Base-by-base conservation (phyloP, 2,797 vertebrate species). In the Chaetodon trifasciatus region DNA sequence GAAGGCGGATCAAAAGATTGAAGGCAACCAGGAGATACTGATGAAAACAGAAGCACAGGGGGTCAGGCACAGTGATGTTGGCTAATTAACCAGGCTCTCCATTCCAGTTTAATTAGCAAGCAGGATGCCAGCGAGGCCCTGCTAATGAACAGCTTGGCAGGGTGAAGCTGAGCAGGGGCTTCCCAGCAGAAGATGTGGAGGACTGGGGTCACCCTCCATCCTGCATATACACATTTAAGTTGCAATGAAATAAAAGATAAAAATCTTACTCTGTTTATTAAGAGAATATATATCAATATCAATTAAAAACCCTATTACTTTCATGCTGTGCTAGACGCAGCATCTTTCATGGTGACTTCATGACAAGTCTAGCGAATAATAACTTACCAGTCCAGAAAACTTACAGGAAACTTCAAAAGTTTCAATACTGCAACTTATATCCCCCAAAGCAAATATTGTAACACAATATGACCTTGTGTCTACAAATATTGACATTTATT, bases 81-180 rank as follows among this genome's bases (percentile, higher is more conserved):
- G 79, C 74, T 92, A 92, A 94, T 93, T 88, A 92, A 77, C 79
- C 72, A 85, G 78, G 8, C 72, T 81, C 80, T 84, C 73, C 87
- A 79, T 72, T 81, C 81, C 82, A 72, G 75, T 56, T 74, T 90
- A 83, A 92, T 93, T 89, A 89, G 86, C 69, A 58, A 80, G 72
- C 80, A 84, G 86, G 74, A 74, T 35, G 16, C 68, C 84, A 72
- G 70, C 46, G 84, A 86, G 78, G 63, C 61, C 57, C 56, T 60
- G 82, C 68, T 89, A 88, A 91, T 86, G 76, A 93, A 79, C 62
- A 67, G 76, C 72, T 79, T 82, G 81, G 70, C 65, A 68, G 70
- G 67, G 28, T 55, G 78, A 81, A 62, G 42, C 57, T 75, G 76
- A 82, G 73, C 69, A 28, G 71, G 75, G 74, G n/a, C 74, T 75